Conservation (phyloP, 2,113 vertebrate genomes). For the Theristicus caerulescens region DNA sequence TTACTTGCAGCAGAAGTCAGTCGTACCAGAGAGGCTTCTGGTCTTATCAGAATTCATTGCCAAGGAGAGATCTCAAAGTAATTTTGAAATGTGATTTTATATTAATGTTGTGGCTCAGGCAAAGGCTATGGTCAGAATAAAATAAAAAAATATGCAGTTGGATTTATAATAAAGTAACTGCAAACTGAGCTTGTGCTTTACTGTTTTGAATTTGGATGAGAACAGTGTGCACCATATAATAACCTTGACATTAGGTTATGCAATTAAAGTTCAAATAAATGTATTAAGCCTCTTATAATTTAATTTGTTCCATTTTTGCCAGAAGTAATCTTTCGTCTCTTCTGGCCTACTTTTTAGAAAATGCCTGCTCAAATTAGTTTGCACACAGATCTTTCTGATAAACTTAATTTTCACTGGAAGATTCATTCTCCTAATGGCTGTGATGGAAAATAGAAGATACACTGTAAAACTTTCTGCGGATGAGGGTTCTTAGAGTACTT, state of each 20-base stretch:
- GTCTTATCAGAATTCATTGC: not conserved
- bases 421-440: constrained; percentile 20
- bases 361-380: constrained; percentile 38
- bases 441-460: not conserved
- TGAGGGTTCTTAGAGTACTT: not conserved
- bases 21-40: not conserved
- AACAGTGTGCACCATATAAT: not conserved
- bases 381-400: constrained; percentile 46
- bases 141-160: not conserved
- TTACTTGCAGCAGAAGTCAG: not conserved
- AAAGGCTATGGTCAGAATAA: not conserved
- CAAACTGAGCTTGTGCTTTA: not conserved
- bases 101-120: not conserved
- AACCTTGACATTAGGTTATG: constrained; percentile 44
- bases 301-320: constrained; percentile 58
- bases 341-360: constrained; percentile 46
- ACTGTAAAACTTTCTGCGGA: not conserved
- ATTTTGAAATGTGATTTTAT: not conserved
- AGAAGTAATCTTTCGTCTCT: constrained; percentile 44
- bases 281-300: constrained; percentile 55
- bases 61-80: not conserved
- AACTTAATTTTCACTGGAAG: constrained; percentile 37
- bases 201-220: constrained; percentile 11
- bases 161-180: constrained; percentile 23
- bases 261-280: constrained; percentile 56